phyloP scores from a whole-genome alignment of 2,113 vertebrate genomes.

The Larimichthys polyactis region DNA sequence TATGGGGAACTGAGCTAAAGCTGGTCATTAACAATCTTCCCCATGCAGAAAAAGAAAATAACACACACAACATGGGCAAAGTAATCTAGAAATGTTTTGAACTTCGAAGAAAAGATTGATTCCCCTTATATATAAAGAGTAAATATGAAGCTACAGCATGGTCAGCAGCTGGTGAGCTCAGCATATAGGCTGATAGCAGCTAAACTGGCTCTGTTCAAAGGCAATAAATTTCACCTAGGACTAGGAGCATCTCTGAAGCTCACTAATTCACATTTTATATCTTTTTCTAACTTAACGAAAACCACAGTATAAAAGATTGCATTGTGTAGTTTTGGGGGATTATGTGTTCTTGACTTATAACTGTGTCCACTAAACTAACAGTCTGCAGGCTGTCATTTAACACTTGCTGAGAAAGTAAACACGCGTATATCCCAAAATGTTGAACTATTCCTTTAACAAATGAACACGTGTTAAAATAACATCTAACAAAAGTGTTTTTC shows the following conservation, averaged over 20 bases:
- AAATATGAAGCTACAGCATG: not conserved
- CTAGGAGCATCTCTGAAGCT: not conserved
- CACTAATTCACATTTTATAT: not conserved
- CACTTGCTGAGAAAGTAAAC: no score
- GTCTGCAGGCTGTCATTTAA: not conserved
- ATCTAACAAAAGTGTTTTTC: not conserved
- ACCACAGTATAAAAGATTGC: not conserved
- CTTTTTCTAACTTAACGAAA: not conserved
- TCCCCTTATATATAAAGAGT: not conserved
- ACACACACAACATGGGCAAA: not conserved
- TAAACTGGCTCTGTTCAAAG: not conserved
- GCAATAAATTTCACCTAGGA: not conserved
- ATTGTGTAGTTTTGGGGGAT: no score
- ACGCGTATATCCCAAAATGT: no score
- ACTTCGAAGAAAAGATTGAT: not conserved
- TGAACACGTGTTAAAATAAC: no score
- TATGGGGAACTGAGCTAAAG: slow-evolving; percentile 28
- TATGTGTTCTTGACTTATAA: not conserved
- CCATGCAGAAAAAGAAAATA: not conserved
- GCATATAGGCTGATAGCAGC: not conserved
- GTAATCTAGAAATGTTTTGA: not conserved
- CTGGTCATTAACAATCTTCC: not conserved
- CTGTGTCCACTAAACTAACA: not conserved
- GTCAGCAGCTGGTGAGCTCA: not conserved
- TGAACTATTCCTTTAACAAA: no score